Percentiles rank a stretch among this genome's conserved stretches.
These are phyloP conservation scores for Doryteuthis pealeii DNA, from an alignment of 1,140 invertebrate genomes.

Conservation along the genomic window DNA sequence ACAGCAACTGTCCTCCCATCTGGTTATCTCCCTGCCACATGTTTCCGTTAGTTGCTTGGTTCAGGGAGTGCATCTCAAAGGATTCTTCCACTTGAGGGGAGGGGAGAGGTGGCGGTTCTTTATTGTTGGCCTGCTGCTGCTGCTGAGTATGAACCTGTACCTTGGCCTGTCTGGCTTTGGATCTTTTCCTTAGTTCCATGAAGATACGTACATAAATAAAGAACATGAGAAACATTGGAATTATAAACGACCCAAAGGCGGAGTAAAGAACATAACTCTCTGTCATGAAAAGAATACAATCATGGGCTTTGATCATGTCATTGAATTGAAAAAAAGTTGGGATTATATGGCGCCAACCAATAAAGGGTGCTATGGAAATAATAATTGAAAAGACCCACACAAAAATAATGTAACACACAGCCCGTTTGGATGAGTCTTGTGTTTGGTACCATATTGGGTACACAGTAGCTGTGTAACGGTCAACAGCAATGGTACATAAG, in stretches of 20 bases:
- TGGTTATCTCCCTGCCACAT: too few species aligned
- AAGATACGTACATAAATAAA: constrained; percentile 97
- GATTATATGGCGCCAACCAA: constrained; percentile 57
- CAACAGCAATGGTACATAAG: constrained; percentile 58
- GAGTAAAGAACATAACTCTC: constrained; percentile 94
- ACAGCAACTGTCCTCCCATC: neutral
- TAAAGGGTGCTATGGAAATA: constrained; percentile 57
- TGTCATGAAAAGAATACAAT: constrained; percentile 57
- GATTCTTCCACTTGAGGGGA: neutral
- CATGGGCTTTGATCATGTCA: constrained; percentile 38
- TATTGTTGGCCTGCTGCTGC: neutral
- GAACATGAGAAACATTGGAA: constrained; percentile 93
- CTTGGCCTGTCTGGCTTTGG: constrained; percentile 31
- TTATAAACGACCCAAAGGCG: constrained; percentile 92
- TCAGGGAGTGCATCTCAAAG: constrained; percentile 5
- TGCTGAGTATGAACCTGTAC: neutral
- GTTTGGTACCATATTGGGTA: constrained; percentile 61
- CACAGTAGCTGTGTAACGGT: constrained; percentile 59
- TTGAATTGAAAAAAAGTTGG: constrained; percentile 47
- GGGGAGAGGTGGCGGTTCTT: neutral
- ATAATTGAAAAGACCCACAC: constrained; percentile 59
- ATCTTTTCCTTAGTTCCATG: constrained; percentile 63
- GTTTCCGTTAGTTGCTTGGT: neutral
- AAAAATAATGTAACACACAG: constrained; percentile 55
- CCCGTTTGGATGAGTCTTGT: constrained; percentile 46